Evolutionary conservation across 2,888 invertebrate genomes (phyloP).

Genomic region (Dermolepida albohirtum): DNA sequence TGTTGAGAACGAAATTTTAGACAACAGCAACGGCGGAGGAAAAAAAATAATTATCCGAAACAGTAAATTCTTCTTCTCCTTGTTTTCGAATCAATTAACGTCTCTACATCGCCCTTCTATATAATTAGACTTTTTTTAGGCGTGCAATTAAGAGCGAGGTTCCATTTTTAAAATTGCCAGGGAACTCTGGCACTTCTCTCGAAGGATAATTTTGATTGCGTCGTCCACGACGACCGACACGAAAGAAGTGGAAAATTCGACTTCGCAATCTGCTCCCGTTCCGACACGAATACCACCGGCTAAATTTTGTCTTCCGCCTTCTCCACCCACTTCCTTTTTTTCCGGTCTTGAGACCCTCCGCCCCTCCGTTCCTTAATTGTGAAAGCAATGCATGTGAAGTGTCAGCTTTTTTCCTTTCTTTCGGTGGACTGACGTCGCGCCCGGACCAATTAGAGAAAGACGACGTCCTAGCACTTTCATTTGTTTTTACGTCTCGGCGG

Average conservation of each 20-base stretch:
- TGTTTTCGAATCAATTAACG: conserved; percentile 66
- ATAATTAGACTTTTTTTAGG: conserved; percentile 64
- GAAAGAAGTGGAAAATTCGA: not conserved
- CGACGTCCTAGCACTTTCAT: conserved; percentile 60
- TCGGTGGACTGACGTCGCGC: conserved; percentile 43
- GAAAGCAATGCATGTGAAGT: conserved; percentile 62
- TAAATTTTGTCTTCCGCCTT: conserved; percentile 8
- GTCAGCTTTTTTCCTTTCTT: conserved; percentile 57
- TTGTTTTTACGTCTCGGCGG: conserved; percentile 64
- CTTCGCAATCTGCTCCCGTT: not conserved
- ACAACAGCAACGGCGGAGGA: not conserved
- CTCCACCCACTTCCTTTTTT: conserved; percentile 3
- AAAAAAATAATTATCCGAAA: conserved; percentile 41
- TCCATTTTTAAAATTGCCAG: conserved; percentile 65
- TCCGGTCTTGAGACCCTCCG: conserved; percentile 17
- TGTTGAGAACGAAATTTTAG: not conserved
- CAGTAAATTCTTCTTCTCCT: conserved; percentile 48
- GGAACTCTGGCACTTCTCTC: conserved; percentile 57
- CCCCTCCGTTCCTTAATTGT: conserved; percentile 56
- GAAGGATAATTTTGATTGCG: conserved; percentile 63
- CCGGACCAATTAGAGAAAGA: conserved; percentile 57
- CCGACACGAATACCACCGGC: conserved; percentile 4
- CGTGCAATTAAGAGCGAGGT: conserved; percentile 44
- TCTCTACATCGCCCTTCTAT: conserved; percentile 60
- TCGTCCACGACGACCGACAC: conserved; percentile 37